Evolutionary conservation across 2,113 vertebrate species (phyloP).

Genomic region (Tringa solitaria): DNA sequence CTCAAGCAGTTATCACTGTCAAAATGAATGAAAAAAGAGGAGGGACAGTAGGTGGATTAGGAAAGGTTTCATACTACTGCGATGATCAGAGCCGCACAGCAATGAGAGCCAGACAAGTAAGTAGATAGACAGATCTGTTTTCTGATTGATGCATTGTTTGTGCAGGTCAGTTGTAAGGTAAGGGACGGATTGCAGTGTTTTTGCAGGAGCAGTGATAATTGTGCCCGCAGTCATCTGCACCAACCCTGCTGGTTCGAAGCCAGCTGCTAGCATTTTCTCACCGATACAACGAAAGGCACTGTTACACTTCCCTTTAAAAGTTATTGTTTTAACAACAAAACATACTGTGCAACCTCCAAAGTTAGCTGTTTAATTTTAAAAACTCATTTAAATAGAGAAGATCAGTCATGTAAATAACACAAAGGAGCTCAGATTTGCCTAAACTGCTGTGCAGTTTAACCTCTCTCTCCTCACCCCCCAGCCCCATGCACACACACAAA

Average conservation of each 20-base stretch:
- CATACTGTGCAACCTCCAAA: not conserved
- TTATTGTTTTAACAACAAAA: constrained; percentile 22
- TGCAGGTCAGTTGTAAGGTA: constrained; percentile 42
- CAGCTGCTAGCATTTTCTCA: not conserved
- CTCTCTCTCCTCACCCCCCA: not conserved
- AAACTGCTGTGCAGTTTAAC: not conserved
- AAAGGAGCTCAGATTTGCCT: not conserved
- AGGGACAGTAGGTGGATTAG: constrained; percentile 40
- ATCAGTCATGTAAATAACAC: not conserved
- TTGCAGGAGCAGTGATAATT: constrained; percentile 10
- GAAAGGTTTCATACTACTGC: constrained; percentile 18
- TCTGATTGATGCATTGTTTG: constrained; percentile 60
- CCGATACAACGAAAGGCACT: not conserved
- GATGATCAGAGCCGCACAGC: constrained; percentile 40
- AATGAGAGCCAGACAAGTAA: constrained; percentile 31
- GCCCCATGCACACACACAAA: not conserved
- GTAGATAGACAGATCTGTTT: constrained; percentile 14
- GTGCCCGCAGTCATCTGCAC: not conserved
- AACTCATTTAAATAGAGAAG: not conserved
- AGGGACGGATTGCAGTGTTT: not conserved
- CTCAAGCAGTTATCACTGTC: constrained; percentile 64
- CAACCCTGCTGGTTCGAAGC: not conserved
- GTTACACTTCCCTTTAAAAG: not conserved
- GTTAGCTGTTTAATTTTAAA: not conserved
- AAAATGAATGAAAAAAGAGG: constrained; percentile 48